These are phyloP conservation scores for Chiloscyllium plagiosum DNA, from an alignment of 2,113 vertebrate genomes.

Conservation along the genomic window DNA sequence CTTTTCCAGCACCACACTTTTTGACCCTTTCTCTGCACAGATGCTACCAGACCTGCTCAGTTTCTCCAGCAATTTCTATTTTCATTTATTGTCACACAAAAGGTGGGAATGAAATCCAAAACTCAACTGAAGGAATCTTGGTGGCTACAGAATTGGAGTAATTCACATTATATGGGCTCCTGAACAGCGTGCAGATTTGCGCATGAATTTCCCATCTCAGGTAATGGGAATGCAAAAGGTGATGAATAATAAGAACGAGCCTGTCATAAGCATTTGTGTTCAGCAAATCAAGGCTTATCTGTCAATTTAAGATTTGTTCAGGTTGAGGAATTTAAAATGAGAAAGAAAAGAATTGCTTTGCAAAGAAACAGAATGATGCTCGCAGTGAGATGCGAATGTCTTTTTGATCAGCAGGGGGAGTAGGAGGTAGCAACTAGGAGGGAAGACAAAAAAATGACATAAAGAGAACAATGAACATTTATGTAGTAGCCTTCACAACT, in stretches of 20 bases:
- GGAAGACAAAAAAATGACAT: too few species aligned
- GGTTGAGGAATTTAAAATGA: not conserved
- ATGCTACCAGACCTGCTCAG: too few species aligned
- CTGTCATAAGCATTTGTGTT: not conserved
- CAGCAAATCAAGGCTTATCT: not conserved
- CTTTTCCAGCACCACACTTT: too few species aligned
- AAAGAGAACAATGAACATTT: not conserved
- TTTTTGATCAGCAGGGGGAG: not conserved
- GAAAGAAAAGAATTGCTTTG: too few species aligned
- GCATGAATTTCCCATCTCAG: not conserved
- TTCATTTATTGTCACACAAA: not conserved
- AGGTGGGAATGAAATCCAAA: not conserved
- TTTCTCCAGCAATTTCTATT: too few species aligned
- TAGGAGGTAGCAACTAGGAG: not conserved
- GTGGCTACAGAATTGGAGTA: not conserved
- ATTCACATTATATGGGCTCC: not conserved
- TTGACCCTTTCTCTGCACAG: too few species aligned
- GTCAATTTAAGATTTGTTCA: not conserved
- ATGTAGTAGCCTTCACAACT: not conserved
- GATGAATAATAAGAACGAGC: not conserved
- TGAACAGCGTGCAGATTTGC: not conserved
- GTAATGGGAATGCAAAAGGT: not conserved
- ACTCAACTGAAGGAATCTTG: not conserved
- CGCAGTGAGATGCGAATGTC: not conserved
- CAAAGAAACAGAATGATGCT: not conserved